A percentile compares a stretch with the other conserved stretches of the same genome.
These are phyloP conservation scores for Clarias pachynema DNA, from an alignment of 2,797 vertebrate species.

Conservation along the genomic window DNA sequence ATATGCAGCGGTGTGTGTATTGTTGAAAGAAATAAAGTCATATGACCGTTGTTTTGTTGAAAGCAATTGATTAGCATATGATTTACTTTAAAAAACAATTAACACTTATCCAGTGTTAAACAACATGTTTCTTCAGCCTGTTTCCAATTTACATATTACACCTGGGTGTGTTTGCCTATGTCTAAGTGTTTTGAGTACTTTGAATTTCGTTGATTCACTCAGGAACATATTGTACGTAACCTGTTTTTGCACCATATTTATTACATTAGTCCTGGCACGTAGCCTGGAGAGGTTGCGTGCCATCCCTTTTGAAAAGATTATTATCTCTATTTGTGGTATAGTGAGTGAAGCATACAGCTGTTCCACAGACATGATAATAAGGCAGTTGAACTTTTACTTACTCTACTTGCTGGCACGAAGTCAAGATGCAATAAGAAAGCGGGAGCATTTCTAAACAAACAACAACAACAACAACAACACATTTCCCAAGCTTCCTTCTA, in stretches of 20 bases:
- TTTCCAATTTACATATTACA: slow-evolving; percentile 12
- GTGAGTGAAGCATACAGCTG: slow-evolving; percentile 45
- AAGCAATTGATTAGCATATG: slow-evolving; percentile 29
- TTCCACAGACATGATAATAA: slow-evolving; percentile 41
- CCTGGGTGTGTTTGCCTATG: slow-evolving; percentile 1
- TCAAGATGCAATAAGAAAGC: neutral
- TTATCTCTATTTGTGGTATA: slow-evolving; percentile 70
- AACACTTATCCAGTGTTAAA: slow-evolving; percentile 7
- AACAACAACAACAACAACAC: neutral
- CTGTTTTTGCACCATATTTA: slow-evolving; percentile 54
- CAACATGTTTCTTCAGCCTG: slow-evolving; percentile 13
- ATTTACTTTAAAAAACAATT: slow-evolving; percentile 17
- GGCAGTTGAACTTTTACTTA: slow-evolving; percentile 21
- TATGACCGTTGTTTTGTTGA: neutral
- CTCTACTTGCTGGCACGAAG: slow-evolving; percentile 1
- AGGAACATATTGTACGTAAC: slow-evolving; percentile 56
- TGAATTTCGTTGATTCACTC: slow-evolving; percentile 43
- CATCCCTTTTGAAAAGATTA: slow-evolving; percentile 71
- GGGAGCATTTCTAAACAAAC: neutral
- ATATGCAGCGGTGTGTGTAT: neutral
- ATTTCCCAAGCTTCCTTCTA: neutral
- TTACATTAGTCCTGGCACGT: slow-evolving; percentile 63
- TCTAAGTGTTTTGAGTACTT: slow-evolving; percentile 9
- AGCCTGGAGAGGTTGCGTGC: slow-evolving; percentile 73
- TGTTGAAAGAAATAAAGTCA: neutral